Conservation (phyloP, 1,140 invertebrate species). For the Trinorchestia longiramus region DNA sequence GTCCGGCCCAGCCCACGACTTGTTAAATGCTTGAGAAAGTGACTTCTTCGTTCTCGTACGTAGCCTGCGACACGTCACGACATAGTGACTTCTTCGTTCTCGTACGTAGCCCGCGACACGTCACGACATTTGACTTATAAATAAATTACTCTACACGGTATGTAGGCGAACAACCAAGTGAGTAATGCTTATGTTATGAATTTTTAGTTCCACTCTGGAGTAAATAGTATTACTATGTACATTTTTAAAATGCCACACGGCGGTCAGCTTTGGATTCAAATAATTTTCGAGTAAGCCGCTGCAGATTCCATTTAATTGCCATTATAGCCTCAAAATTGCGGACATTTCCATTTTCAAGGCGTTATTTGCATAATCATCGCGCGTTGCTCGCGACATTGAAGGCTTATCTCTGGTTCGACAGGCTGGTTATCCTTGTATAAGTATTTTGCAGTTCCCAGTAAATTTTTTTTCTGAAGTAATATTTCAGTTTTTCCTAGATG, state of each 20-base stretch:
- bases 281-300: background rate
- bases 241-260: background rate
- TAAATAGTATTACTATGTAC: background rate
- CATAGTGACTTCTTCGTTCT: no score
- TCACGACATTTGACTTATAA: background rate
- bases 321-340: background rate
- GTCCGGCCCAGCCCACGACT: constrained; percentile 18
- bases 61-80: no score
- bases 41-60: background rate
- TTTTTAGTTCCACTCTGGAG: background rate
- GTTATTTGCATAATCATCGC: background rate
- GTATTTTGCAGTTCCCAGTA: no score
- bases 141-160: background rate
- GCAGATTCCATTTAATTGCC: background rate
- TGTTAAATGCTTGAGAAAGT: constrained; percentile 9
- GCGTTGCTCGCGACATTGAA: background rate
- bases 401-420: background rate
- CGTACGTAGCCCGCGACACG: no score
- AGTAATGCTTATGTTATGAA: background rate
- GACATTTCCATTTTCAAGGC: background rate
- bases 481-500: no score
- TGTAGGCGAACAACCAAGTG: background rate
- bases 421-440: background rate
- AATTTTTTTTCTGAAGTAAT: no score
- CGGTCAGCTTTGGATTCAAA: background rate